Evolutionary conservation across 2,888 invertebrate species (phyloP), one percentile per base, ranked within the genome.

Genomic region (Masnerella sp.): DNA sequence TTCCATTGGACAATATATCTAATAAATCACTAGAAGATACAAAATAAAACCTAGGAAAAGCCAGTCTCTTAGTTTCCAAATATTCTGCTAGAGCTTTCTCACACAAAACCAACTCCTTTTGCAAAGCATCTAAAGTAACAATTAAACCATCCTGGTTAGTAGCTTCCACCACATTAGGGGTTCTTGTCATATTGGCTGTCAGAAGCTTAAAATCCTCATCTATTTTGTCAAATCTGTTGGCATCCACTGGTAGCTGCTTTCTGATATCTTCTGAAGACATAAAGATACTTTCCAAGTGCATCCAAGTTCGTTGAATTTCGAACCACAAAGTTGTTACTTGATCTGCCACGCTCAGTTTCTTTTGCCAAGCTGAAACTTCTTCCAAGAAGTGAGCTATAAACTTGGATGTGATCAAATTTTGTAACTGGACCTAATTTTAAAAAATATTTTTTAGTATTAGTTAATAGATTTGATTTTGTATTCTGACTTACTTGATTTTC

Each of bases 221-320:
- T 78, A 98, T 96, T 78, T 92, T 91, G 88, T 97, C 96, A 88
- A 98, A 98, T 84, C 98, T 90, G 56, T 93, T 93, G 0, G 98
- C 96, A 88, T 98, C 98, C 77, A 96, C 94, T 1, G 98, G 98
- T 56, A 98, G 88, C 86, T 98, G 97, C 83, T 94, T 95, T 68
- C 97, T 91, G 79, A 98, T 98, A 88, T 98, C 98, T 87, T 98
- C 97, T 0, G 98, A 97, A 78, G 97, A 97, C 93, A 98, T 97
- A 87, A 98, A 98, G 85, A 98, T 98, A 81, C 97, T 97, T 89
- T 98, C 98, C 73, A 98, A 90, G 88, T 98, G 97, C 81, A 95
- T 95, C 98, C 98, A 98, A 17, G 97, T 97, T 62, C 98, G 90
- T 88, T 98, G 98, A 18, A 98, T 97, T 89, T 98, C 98, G 89